A percentile compares a stretch with the other conserved stretches of the same genome.
Evolutionary conservation across 1,140 invertebrate species (phyloP).

Genomic region (Ridgeia piscesae): DNA sequence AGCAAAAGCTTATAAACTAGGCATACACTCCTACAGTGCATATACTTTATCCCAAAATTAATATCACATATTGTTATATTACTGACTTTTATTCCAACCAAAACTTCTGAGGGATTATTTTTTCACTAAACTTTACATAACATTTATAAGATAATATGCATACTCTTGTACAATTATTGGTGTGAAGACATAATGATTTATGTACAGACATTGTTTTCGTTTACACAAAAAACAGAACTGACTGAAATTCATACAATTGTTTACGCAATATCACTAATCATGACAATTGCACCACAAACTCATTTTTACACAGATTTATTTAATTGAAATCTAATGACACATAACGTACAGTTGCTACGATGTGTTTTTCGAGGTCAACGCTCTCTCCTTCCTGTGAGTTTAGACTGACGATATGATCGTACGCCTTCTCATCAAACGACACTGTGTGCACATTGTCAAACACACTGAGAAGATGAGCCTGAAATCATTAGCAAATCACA

Average conservation of each 20-base stretch:
- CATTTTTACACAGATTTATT: not conserved
- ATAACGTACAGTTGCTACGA: constrained; percentile 66
- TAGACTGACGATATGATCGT: constrained; percentile 92
- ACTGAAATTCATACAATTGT: too few relatives aligned
- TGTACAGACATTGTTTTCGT: too few relatives aligned
- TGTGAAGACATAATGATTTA: too few relatives aligned
- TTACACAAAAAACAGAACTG: too few relatives aligned
- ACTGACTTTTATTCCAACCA: too few relatives aligned
- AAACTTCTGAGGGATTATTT: too few relatives aligned
- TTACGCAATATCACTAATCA: too few relatives aligned
- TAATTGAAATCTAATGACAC: not conserved
- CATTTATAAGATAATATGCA: too few relatives aligned
- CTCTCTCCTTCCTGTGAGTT: constrained; percentile 91
- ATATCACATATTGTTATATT: not conserved
- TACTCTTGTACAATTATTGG: too few relatives aligned
- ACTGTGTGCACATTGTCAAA: constrained; percentile 94
- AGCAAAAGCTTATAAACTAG: not conserved
- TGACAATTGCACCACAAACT: too few relatives aligned
- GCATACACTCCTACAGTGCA: not conserved
- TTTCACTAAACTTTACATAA: too few relatives aligned
- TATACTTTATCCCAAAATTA: not conserved
- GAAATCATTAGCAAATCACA: not conserved
- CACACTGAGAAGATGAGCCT: constrained; percentile 92
- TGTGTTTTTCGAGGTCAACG: constrained; percentile 83
- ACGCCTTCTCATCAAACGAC: constrained; percentile 92